Percentiles rank a stretch among this genome's conserved stretches.
Conservation (phyloP, 1,140 invertebrate species). For the Apis cerana region DNA sequence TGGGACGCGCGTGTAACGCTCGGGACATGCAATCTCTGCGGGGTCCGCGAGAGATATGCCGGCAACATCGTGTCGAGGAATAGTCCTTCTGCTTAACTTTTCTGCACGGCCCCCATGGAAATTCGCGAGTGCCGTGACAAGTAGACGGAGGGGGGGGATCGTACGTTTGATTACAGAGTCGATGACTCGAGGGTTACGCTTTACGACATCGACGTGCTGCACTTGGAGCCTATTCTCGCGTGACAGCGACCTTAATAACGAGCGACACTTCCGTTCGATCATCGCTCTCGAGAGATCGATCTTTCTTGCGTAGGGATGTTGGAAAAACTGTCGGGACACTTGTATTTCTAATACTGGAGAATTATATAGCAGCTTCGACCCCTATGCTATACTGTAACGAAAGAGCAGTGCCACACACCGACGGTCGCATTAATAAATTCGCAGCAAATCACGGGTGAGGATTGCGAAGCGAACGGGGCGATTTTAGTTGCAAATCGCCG, state of each 20-base stretch:
- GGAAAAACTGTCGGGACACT: too few relatives aligned
- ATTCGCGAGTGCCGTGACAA: not conserved
- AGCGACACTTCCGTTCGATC: conserved; percentile 17
- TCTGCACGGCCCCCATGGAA: not conserved
- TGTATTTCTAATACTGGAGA: not conserved
- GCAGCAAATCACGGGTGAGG: conserved; percentile 76
- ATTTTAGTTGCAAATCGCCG: conserved; percentile 82
- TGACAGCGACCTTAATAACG: conserved; percentile 12
- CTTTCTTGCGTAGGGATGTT: too few relatives aligned
- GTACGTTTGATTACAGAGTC: conserved; percentile 1
- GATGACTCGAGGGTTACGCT: too few relatives aligned
- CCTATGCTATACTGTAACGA: not conserved
- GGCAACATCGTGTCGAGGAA: conserved; percentile 49
- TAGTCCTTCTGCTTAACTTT: not conserved
- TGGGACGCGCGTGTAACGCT: conserved; percentile 38
- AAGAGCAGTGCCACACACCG: conserved; percentile 28
- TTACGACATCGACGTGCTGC: not conserved
- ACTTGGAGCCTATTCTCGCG: not conserved
- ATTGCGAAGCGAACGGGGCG: conserved; percentile 67
- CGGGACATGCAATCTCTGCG: conserved; percentile 44
- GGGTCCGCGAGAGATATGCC: conserved; percentile 27
- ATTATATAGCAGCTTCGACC: not conserved
- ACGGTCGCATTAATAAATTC: conserved; percentile 79
- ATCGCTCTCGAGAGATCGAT: not conserved
- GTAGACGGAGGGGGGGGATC: not conserved